A percentile compares a stretch with the other conserved stretches of the same genome.
Evolutionary conservation across 1,140 invertebrate genomes (phyloP).

Genomic region (Drosophila jambulina): DNA sequence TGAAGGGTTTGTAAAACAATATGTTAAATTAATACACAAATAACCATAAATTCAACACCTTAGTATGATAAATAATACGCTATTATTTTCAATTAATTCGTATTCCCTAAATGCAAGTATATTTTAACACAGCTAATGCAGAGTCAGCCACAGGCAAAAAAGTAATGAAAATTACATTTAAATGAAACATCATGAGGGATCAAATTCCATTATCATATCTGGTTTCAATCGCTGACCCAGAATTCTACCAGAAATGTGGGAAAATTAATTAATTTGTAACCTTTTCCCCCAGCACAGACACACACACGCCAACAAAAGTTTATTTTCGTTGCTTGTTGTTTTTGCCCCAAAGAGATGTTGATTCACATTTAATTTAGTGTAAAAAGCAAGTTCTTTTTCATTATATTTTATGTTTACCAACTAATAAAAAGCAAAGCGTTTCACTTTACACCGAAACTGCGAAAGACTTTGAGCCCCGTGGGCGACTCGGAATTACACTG

Average conservation of each 20-base stretch:
- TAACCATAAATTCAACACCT: background rate
- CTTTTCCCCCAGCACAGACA: background rate
- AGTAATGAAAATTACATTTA: background rate
- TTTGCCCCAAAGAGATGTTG: slow-evolving; percentile 41
- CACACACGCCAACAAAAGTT: slow-evolving; percentile 15
- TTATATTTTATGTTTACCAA: slow-evolving; percentile 58
- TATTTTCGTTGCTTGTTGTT: slow-evolving; percentile 1
- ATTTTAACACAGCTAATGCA: slow-evolving; percentile 5
- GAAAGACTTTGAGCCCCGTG: slow-evolving; percentile 56
- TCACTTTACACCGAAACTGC: slow-evolving; percentile 55
- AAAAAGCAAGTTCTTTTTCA: slow-evolving; percentile 46
- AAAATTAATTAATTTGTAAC: slow-evolving; percentile 14
- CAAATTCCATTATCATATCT: slow-evolving; percentile 13
- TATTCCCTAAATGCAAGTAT: background rate
- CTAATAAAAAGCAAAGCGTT: slow-evolving; percentile 61
- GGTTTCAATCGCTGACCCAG: slow-evolving; percentile 3
- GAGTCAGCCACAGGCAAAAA: background rate
- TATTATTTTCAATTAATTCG: slow-evolving; percentile 1
- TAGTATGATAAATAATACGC: background rate
- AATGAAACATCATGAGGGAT: slow-evolving; percentile 17
- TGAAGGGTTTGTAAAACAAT: background rate
- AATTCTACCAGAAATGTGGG: slow-evolving; percentile 1
- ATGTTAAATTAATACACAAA: background rate
- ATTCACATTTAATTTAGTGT: slow-evolving; percentile 54
- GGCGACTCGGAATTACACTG: slow-evolving; percentile 42